Base-by-base conservation (phyloP, 2,888 invertebrate genomes). In the Ernsta delagoae region DNA sequence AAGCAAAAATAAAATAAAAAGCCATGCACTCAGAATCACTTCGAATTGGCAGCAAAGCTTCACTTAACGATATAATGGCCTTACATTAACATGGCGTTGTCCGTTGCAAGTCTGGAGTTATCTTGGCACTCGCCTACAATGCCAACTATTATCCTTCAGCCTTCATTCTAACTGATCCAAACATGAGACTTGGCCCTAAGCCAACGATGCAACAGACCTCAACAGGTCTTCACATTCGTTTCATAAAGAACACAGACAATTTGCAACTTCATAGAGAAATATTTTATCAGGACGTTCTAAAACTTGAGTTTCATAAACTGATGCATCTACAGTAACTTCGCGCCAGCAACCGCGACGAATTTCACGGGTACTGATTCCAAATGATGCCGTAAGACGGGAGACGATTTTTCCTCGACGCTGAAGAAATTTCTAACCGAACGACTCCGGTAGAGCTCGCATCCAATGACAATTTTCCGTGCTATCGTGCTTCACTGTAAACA, bases 151-250 rank as follows among this genome's bases (percentile, higher is more conserved):
- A 56, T 34, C 31, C 11, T 56, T 56, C 31, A 56, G 80, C 78
- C 79, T 76, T 75, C 77, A 48, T 41, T 80, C 78, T 80, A 78
- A 79, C 77, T 81, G 84, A 87, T 88, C 81, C 83, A 75, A 68
- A 81, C 83, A 83, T 78, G 79, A 82, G 78, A 77, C 74, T 88
- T 90, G 92, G 90, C 86, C 78, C 73, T 65, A 70, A 74, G 91
- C 91, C 92, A 91, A 83, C 71, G 75, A 83, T 45, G 86, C 87
- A 89, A 90, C 90, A 90, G 89, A 87, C 88, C 71, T 80, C 84
- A 88, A 88, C 86, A 88, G 84, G 84, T 88, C 76, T 72, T 72
- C 70, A 75, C 75, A 78, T 77, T 77, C 79, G 70, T 71, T 63
- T 65, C 67, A 45, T 57, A 72, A 70, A 72, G 70, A 72, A 70